These are phyloP conservation scores for Haliaeetus leucogaster DNA, from an alignment of 2,113 vertebrate species.

Conservation along the genomic window DNA sequence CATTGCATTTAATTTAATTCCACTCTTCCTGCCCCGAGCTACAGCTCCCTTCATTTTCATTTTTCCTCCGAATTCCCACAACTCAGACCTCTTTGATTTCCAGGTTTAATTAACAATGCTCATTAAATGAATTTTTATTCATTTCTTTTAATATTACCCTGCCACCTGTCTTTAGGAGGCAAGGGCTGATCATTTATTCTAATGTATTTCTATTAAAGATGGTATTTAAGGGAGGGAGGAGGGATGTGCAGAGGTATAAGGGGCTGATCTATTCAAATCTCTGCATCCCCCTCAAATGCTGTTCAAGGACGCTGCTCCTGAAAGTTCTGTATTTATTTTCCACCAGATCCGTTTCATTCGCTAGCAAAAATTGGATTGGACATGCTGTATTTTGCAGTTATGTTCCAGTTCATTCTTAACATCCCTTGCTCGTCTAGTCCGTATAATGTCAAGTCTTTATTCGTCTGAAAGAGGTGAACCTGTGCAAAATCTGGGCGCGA, in stretches of 20 bases:
- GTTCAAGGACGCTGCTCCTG: background rate
- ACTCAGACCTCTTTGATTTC: slow-evolving; percentile 74
- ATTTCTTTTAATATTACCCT: slow-evolving; percentile 72
- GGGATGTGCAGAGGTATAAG: background rate
- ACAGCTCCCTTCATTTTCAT: slow-evolving; percentile 73
- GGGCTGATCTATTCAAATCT: background rate
- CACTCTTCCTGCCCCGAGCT: slow-evolving; percentile 66
- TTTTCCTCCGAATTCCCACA: slow-evolving; percentile 73
- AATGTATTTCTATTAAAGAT: slow-evolving; percentile 67
- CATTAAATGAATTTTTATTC: slow-evolving; percentile 76
- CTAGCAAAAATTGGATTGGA: slow-evolving; percentile 58
- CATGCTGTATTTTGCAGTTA: slow-evolving; percentile 57
- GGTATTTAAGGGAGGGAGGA: slow-evolving; percentile 44
- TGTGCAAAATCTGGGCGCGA: background rate
- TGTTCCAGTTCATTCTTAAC: slow-evolving; percentile 56
- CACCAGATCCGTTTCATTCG: slow-evolving; percentile 50
- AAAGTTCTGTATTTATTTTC: slow-evolving; percentile 51
- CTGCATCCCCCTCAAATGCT: background rate
- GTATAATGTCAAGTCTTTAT: background rate
- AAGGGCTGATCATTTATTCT: slow-evolving; percentile 65
- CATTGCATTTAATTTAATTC: slow-evolving; percentile 70
- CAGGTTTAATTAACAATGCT: slow-evolving; percentile 79
- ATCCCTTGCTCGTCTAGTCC: background rate
- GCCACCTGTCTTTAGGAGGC: slow-evolving; percentile 72
- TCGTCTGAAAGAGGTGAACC: slow-evolving; percentile 6